Conservation (phyloP, 2,797 vertebrate species). For the Enteromius afrohamiltoni region DNA sequence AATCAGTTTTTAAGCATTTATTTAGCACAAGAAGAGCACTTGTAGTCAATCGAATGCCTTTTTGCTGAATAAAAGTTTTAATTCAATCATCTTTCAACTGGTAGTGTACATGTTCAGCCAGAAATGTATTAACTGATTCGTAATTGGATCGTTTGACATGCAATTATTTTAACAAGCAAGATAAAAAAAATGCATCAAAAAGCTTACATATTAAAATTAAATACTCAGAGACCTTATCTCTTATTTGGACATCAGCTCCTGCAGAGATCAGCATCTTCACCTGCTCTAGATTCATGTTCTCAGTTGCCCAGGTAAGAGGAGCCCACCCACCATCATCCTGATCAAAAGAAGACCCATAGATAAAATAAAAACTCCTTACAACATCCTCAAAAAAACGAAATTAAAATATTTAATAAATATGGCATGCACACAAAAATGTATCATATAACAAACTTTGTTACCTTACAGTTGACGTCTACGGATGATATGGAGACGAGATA, state of each 20-base stretch:
- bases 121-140: not conserved
- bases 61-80: not conserved
- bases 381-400: not conserved
- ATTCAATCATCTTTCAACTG: not conserved
- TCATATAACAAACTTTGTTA: conserved; percentile 59
- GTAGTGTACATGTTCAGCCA: not conserved
- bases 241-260: conserved; percentile 92
- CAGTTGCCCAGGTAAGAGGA: conserved; percentile 95
- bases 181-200: not conserved
- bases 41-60: not conserved
- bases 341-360: not conserved
- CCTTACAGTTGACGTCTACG: conserved; percentile 93
- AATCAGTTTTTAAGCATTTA: not conserved
- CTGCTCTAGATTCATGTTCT: conserved; percentile 91
- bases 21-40: not conserved
- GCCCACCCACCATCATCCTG: conserved; percentile 97
- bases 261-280: conserved; percentile 88
- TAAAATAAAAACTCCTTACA: not conserved
- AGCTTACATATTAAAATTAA: not conserved
- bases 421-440: not conserved
- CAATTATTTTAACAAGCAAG: not conserved
- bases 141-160: not conserved
- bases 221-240: conserved; percentile 86
- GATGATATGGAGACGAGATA: conserved; percentile 87
- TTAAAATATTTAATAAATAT: not conserved